Percentiles rank a stretch among this genome's conserved stretches.
phyloP scores from a whole-genome alignment of 2,113 vertebrate genomes.

The Pygoscelis adeliae region DNA sequence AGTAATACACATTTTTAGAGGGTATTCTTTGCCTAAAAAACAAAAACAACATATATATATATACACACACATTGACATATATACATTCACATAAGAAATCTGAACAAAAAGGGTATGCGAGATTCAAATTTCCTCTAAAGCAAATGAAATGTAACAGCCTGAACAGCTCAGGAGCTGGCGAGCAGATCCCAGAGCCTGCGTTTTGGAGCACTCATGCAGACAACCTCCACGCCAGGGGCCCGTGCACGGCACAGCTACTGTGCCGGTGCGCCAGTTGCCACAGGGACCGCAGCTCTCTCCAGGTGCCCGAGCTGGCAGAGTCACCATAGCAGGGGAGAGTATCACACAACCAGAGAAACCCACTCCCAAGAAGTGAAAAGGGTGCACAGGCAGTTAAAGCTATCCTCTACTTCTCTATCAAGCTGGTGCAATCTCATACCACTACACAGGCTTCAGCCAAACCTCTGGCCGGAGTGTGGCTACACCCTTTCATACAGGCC shows the following conservation, averaged over 20 bases:
- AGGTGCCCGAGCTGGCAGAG: neutral
- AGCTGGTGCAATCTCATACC: neutral
- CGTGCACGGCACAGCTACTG: accelerated
- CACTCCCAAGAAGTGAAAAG: neutral
- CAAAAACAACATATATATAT: neutral
- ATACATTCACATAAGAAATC: neutral
- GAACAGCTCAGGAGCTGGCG: neutral
- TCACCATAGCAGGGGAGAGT: neutral
- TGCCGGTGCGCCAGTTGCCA: no score
- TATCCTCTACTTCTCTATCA: accelerated
- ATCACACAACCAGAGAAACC: neutral
- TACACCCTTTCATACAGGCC: neutral
- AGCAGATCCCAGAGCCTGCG: neutral
- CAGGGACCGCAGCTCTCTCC: neutral
- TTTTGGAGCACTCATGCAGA: neutral
- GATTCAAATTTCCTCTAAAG: neutral
- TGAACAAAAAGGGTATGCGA: neutral
- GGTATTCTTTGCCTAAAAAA: constrained; percentile 92
- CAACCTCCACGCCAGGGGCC: neutral
- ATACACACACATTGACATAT: neutral
- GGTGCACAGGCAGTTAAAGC: no score
- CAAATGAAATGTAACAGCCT: neutral
- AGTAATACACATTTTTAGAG: constrained; percentile 97
- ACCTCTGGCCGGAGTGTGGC: neutral
- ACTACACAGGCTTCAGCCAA: neutral